Percentiles rank a stretch among this genome's conserved stretches.
Conservation (phyloP, 1,140 invertebrate species). For the Neodiprion pinetum region DNA sequence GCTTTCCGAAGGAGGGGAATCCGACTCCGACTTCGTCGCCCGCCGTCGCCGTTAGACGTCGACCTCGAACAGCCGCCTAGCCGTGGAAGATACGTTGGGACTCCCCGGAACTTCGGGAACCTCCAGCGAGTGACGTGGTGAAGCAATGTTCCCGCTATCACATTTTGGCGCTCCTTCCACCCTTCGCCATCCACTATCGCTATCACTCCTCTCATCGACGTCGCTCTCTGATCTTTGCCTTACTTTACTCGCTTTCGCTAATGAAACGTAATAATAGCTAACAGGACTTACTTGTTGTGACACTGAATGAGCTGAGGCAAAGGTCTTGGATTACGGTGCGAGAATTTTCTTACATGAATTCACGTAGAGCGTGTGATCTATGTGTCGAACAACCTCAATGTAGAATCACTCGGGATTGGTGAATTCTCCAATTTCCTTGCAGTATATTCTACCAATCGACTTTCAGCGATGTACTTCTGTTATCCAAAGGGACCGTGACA, state of each 20-base stretch:
- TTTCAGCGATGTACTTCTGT: too few species aligned
- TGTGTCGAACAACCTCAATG: too few species aligned
- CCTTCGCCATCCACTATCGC: not conserved
- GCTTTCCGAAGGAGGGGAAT: constrained; percentile 58
- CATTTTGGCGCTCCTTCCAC: constrained; percentile 49
- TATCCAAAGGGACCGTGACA: too few species aligned
- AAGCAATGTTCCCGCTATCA: constrained; percentile 59
- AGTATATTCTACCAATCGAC: too few species aligned
- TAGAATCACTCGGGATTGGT: too few species aligned
- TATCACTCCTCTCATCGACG: too few species aligned
- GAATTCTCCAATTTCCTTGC: too few species aligned
- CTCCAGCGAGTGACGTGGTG: constrained; percentile 38
- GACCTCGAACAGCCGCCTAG: constrained; percentile 20
- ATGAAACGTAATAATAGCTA: not conserved
- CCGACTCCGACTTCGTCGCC: constrained; percentile 46
- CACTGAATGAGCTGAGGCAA: too few species aligned
- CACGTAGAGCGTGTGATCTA: too few species aligned
- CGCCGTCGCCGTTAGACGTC: constrained; percentile 34
- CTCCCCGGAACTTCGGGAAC: constrained; percentile 22
- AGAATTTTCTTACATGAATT: too few species aligned
- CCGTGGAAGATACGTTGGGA: constrained; percentile 50
- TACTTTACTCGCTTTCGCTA: not conserved
- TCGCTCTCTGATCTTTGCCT: not conserved
- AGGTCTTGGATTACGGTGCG: too few species aligned
- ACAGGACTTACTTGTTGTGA: too few species aligned